Base-by-base conservation (phyloP, 2,888 invertebrate species). In the Cremastinae sp. region DNA sequence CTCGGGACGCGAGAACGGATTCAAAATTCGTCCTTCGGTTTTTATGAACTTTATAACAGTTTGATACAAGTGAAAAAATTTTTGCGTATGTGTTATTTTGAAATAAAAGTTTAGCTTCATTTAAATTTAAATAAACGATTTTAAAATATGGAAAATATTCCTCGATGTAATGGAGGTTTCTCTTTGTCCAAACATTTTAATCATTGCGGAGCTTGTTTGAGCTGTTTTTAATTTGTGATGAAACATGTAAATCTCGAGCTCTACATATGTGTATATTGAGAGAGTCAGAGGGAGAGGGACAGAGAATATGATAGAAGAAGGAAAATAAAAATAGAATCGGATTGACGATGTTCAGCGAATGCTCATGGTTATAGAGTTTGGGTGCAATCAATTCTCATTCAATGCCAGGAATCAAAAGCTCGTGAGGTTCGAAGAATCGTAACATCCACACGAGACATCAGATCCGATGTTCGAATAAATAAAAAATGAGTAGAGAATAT, bases 301-400 rank as follows among this genome's bases (percentile, higher is more conserved):
- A 59, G 10, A 62, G 64, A 59, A 73, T 65, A 68, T 58, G 37
- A 41, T 20, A 64, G 62, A 62, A 74, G 41, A 58, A n/a, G n/a
- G n/a, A n/a, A n/a, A n/a, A n/a, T n/a, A n/a, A n/a, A n/a, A n/a
- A n/a, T n/a, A n/a, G 65, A 73, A 62, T 77, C 70, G 28, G 55
- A 70, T 70, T 74, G 70, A 59, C 49, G 66, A 66, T 71, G 56
- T 62, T 59, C 41, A 51, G 56, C 53, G 72, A 49, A 64, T 64
- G 64, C 47, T 62, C 55, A 58, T 39, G 56, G 53, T 35, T 18
- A 28, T 37, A 20, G 64, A 41, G 22, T 69, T 59, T 61, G 62
- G 55, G 58, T 64, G 76, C 73, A 76, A 76, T 74, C 70, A 74
- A 78, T 74, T 68, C 70, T 70, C 74, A 78, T 78, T 78, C 66